Evolutionary conservation across 2,113 vertebrate genomes (phyloP).

Genomic region (Lasiurus cinereus): DNA sequence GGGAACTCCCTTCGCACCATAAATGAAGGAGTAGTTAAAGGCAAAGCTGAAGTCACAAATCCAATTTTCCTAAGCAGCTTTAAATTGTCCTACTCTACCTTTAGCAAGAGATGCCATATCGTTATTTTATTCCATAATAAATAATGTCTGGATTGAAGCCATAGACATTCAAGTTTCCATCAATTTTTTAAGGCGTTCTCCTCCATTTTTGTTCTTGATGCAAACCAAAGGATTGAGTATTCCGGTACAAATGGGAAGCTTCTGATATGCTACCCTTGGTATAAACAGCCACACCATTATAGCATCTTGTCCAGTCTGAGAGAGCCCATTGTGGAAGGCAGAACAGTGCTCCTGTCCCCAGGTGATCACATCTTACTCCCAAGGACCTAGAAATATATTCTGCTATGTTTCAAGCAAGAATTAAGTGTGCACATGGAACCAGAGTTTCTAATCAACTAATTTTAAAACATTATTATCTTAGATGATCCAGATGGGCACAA

Average conservation of each 20-base stretch:
- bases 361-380: neutral
- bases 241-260: neutral
- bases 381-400: neutral
- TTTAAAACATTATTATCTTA: neutral
- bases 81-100: neutral
- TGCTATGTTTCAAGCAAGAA: neutral
- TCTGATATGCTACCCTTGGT: neutral
- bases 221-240: neutral
- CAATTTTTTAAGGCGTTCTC: neutral
- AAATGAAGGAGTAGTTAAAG: neutral
- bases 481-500: neutral
- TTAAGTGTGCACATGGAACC: neutral
- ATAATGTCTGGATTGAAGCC: neutral
- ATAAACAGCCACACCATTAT: neutral
- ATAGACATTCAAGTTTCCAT: neutral
- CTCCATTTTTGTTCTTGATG: neutral
- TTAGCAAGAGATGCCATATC: neutral
- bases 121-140: neutral
- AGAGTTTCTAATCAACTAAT: neutral
- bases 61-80: neutral
- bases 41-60: neutral
- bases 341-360: fast-evolving
- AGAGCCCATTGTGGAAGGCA: neutral
- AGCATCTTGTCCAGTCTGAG: neutral
- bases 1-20: neutral